These are phyloP conservation scores for Metaphire vulgaris DNA, from an alignment of 1,140 invertebrate genomes.

Conservation along the genomic window DNA sequence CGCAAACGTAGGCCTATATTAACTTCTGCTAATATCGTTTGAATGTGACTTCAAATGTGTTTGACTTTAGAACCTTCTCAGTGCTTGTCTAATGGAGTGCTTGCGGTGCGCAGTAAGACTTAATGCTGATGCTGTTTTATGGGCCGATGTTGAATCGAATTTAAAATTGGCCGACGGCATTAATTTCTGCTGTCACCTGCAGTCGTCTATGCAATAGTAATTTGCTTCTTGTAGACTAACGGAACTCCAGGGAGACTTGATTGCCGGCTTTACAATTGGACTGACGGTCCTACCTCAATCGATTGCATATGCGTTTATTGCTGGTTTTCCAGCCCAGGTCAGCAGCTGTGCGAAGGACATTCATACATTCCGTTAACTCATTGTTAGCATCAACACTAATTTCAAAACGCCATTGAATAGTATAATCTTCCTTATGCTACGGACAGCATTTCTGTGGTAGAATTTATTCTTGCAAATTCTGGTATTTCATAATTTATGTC, in stretches of 20 bases:
- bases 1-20: too few relatives aligned
- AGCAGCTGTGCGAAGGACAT: constrained; percentile 14
- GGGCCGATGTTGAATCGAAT: not conserved
- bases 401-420: too few relatives aligned
- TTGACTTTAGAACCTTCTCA: too few relatives aligned
- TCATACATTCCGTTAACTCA: not conserved
- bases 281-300: constrained; percentile 77
- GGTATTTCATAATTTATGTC: not conserved
- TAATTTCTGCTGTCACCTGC: too few relatives aligned
- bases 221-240: constrained; percentile 5
- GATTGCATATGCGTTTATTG: constrained; percentile 73
- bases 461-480: not conserved
- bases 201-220: too few relatives aligned
- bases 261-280: constrained; percentile 75
- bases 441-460: not conserved
- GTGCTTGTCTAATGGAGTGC: not conserved
- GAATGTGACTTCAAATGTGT: too few relatives aligned
- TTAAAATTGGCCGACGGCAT: too few relatives aligned
- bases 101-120: not conserved
- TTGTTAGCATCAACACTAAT: not conserved
- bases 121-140: not conserved
- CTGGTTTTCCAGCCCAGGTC: constrained; percentile 65
- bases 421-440: too few relatives aligned
- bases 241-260: constrained; percentile 36
- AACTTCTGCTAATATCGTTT: too few relatives aligned